Evolutionary conservation across 1,140 invertebrate genomes (phyloP), one percentile per base, ranked within the genome.

Genomic region (Harlomillsia oculata): DNA sequence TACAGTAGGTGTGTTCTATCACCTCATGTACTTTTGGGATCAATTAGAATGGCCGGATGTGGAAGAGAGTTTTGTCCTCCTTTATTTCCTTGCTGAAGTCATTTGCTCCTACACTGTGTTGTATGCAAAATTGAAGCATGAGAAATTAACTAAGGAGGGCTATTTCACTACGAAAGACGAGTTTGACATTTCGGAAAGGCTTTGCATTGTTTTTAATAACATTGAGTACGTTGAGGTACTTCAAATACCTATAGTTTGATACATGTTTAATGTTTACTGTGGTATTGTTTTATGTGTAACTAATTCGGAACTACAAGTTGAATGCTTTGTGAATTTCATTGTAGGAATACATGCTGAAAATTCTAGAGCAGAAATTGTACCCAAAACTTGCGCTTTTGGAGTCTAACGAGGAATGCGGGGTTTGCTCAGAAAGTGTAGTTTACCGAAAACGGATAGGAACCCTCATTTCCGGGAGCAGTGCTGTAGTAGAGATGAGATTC

Each of bases 201-300:
- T 65, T 18, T 65, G 63, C 53, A 60, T 37, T 3, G 52, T 50
- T 6, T 30, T 65, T 2, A 65, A 65, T 36, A 62, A 65, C 37
- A 65, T 65, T 36, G 59, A 62, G 28, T 51, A 59, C 30, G 63
- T 65, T 3, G 58, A 65, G 53, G 62, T 60, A 54, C 29, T 16
- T 46, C 5, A 2, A 25, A n/a, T n/a, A n/a, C n/a, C n/a, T n/a
- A n/a, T n/a, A n/a, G n/a, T n/a, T n/a, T n/a, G 9, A 29, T 41
- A 16, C 21, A 41, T 41, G 14, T 43, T 13, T 13, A 9, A 9
- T 20, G 9, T 14, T 43, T n/a, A n/a, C 32, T n/a, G n/a, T 34
- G 9, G 9, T 34, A n/a, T 34, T 34, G 32, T n/a, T 11, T 34
- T 34, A n/a, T 9, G 9, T 11, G 9, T 8, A 43, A 13, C 8